Evolutionary conservation across 2,888 invertebrate genomes (phyloP).

Genomic region (Noctuana brunneofusca): DNA sequence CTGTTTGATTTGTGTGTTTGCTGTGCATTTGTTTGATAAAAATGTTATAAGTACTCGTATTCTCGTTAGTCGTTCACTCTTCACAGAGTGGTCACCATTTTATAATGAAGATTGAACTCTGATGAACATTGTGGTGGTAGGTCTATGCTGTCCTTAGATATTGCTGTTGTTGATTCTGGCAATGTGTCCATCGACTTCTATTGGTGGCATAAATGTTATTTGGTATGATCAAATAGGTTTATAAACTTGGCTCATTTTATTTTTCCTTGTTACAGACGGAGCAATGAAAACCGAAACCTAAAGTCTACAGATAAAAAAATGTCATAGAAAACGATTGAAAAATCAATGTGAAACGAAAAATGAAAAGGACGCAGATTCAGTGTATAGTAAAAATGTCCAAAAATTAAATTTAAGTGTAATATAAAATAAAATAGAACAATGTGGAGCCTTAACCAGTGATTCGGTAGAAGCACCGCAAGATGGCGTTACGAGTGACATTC

Average conservation of each 20-base stretch:
- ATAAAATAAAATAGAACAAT: conserved; percentile 18
- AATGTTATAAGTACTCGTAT: too few species aligned
- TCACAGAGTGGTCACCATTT: too few species aligned
- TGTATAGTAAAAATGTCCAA: conserved; percentile 27
- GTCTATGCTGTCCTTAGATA: too few species aligned
- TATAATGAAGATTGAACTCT: too few species aligned
- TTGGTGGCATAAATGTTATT: background rate
- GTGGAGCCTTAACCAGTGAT: conserved; percentile 22
- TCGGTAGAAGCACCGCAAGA: conserved; percentile 42
- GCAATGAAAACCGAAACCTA: conserved; percentile 10
- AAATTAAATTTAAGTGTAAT: conserved; percentile 32
- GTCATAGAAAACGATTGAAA: conserved; percentile 16
- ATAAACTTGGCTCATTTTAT: conserved; percentile 6
- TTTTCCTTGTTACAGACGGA: conserved; percentile 30
- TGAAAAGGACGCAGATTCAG: conserved; percentile 18
- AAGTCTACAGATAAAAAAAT: conserved; percentile 20
- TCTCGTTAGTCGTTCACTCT: too few species aligned
- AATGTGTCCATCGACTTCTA: too few species aligned
- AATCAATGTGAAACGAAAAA: conserved; percentile 28
- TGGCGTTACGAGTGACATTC: conserved; percentile 57
- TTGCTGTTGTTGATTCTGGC: too few species aligned
- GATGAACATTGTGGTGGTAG: too few species aligned
- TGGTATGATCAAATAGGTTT: background rate
- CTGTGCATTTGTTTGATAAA: too few species aligned
- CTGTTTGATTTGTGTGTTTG: too few species aligned